Evolutionary conservation across 2,888 invertebrate genomes (phyloP), one percentile per base, ranked within the genome.

Genomic region (Acleris literana): DNA sequence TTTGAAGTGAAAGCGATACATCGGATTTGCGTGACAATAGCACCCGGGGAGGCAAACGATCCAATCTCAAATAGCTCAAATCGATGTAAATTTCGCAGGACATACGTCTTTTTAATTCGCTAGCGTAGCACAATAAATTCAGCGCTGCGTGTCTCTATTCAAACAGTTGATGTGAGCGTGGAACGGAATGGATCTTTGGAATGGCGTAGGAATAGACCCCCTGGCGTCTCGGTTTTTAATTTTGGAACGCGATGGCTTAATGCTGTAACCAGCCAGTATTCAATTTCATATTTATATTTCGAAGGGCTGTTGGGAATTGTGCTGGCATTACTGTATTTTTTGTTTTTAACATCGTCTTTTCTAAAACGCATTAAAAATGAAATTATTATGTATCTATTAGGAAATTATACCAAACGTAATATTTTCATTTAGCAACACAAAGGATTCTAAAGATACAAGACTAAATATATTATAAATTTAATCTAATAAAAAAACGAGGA

Each of bases 61-160:
- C 43, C 51, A 60, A 54, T 44, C 55, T 51, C 33, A 61, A 65
- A 51, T 22, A 29, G 44, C 51, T 5, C 22, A 55, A 56, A 29
- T 51, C n/a, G 13, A 33, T 46, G 20, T n/a, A 29, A 61, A 60
- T n/a, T 51, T 33, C 20, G 18, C 20, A 9, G 60, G 44, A 55
- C 55, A 56, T 65, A 44, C 17, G 55, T 25, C 51, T n/a, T 56
- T 60, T 51, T 48, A 51, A 29, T 51, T 65, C 49, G 44, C 25
- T 20, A 49, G 33, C 51, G 33, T 29, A 65, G 60, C 20, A 90
- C 90, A 90, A 89, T 91, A 90, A 90, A 90, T 86, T 85, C 85
- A 81, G 85, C 85, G 86, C 80, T 81, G 84, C 86, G 87, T 89
- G 87, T 88, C 84, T 90, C 88, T 90, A 92, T 92, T 92, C 91